These are phyloP conservation scores for Drosophila greeni DNA, from an alignment of 2,888 invertebrate genomes.

Conservation along the genomic window DNA sequence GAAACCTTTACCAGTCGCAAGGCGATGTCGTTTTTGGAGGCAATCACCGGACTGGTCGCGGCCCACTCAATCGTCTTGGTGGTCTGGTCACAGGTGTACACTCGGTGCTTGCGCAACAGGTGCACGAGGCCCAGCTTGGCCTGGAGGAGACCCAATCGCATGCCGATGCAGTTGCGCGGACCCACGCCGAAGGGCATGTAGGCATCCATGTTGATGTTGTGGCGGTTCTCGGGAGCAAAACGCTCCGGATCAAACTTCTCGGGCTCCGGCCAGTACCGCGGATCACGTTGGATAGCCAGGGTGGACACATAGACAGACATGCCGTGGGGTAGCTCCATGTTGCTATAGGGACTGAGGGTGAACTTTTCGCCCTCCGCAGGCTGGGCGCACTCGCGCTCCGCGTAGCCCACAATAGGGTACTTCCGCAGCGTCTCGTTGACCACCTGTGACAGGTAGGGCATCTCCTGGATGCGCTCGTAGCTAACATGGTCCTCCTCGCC, in stretches of 20 bases:
- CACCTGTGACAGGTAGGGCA: slow-evolving; percentile 78
- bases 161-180: slow-evolving; percentile 71
- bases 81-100: slow-evolving; percentile 52
- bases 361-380: slow-evolving; percentile 53
- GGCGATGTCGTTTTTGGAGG: slow-evolving; percentile 44
- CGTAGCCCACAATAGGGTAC: slow-evolving; percentile 66
- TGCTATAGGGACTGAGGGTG: slow-evolving; percentile 60
- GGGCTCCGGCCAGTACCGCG: slow-evolving; percentile 70
- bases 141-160: slow-evolving; percentile 69
- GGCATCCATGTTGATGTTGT: slow-evolving; percentile 57
- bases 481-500: slow-evolving; percentile 65
- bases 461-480: slow-evolving; percentile 77
- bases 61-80: slow-evolving; percentile 49
- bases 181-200: slow-evolving; percentile 73
- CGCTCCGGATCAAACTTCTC: slow-evolving; percentile 68
- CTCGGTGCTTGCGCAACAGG: slow-evolving; percentile 62
- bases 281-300: slow-evolving; percentile 66
- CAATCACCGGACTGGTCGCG: slow-evolving; percentile 3
- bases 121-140: slow-evolving; percentile 67
- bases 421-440: slow-evolving; percentile 70
- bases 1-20: slow-evolving; percentile 39
- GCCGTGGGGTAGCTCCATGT: slow-evolving; percentile 60
- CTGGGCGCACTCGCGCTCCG: slow-evolving; percentile 64
- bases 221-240: slow-evolving; percentile 62
- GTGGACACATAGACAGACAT: slow-evolving; percentile 68